phyloP scores from a whole-genome alignment of 2,888 invertebrate genomes.

The Blastobasis adustella region DNA sequence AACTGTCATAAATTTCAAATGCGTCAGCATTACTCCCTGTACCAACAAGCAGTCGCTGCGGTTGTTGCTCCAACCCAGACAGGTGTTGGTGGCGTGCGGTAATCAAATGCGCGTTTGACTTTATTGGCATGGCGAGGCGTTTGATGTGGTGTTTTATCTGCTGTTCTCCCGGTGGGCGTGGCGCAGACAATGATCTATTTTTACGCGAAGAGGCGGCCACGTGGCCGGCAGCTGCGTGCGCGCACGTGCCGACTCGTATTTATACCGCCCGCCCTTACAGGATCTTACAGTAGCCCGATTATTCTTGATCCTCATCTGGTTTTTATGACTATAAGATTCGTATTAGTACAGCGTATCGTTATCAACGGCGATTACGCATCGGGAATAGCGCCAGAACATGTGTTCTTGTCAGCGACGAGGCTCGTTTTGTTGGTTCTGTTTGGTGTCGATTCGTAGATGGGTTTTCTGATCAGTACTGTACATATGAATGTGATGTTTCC shows the following conservation, averaged over 20 bases:
- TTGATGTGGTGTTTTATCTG: conserved; percentile 72
- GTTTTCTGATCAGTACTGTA: too few relatives aligned
- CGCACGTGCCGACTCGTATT: conserved; percentile 66
- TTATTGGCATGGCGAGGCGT: conserved; percentile 46
- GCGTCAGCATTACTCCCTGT: too few relatives aligned
- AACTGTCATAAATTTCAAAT: too few relatives aligned
- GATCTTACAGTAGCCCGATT: conserved; percentile 14
- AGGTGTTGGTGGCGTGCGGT: too few relatives aligned
- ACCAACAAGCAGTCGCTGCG: too few relatives aligned
- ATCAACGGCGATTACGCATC: conserved; percentile 1
- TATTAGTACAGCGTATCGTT: background rate
- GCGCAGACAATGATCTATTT: conserved; percentile 70
- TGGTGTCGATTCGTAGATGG: background rate
- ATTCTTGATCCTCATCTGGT: conserved; percentile 13
- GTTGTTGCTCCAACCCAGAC: too few relatives aligned
- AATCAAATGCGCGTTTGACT: conserved; percentile 16
- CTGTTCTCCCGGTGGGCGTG: conserved; percentile 46
- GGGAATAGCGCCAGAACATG: conserved; percentile 8
- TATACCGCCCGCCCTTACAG: conserved; percentile 50
- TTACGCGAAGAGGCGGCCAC: conserved; percentile 63
- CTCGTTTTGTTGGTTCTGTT: background rate
- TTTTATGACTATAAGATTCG: conserved; percentile 6
- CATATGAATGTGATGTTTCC: too few relatives aligned
- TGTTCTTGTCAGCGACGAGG: conserved; percentile 16
- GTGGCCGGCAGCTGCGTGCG: conserved; percentile 67